A percentile compares a stretch with the other conserved stretches of the same genome.
phyloP scores from a whole-genome alignment of 2,888 invertebrate genomes.

The Abrostola triplasia region DNA sequence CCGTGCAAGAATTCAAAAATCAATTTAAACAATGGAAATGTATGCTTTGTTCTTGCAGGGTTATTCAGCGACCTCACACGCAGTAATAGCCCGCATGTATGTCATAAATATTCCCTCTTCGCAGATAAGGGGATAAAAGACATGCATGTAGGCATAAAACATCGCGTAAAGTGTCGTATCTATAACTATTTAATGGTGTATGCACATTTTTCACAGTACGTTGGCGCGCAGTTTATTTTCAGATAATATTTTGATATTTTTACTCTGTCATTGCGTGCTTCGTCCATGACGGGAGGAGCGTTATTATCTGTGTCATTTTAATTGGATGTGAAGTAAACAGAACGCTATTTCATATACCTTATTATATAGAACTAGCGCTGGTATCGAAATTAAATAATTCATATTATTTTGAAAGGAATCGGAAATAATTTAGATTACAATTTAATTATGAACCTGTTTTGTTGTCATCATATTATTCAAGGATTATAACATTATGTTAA shows the following conservation, averaged over 20 bases:
- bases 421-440: no score
- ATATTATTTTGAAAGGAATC: no score
- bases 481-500: no score
- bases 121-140: conserved; percentile 25
- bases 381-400: no score
- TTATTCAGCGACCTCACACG: conserved; percentile 33
- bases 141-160: conserved; percentile 46
- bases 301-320: not conserved
- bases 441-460: no score
- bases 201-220: conserved; percentile 58
- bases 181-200: conserved; percentile 37
- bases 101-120: conserved; percentile 39
- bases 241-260: conserved; percentile 53
- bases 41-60: conserved; percentile 17
- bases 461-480: no score
- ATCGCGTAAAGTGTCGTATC: conserved; percentile 19
- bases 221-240: conserved; percentile 59
- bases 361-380: no score
- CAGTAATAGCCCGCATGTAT: conserved; percentile 27
- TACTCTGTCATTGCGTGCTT: conserved; percentile 33
- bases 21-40: conserved; percentile 8
- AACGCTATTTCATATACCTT: no score
- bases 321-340: no score
- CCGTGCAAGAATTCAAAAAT: not conserved
- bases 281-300: conserved; percentile 18